A percentile compares a stretch with the other conserved stretches of the same genome.
These are phyloP conservation scores for Xiphophorus maculatus DNA, from an alignment of 2,113 vertebrate species.

Conservation along the genomic window DNA sequence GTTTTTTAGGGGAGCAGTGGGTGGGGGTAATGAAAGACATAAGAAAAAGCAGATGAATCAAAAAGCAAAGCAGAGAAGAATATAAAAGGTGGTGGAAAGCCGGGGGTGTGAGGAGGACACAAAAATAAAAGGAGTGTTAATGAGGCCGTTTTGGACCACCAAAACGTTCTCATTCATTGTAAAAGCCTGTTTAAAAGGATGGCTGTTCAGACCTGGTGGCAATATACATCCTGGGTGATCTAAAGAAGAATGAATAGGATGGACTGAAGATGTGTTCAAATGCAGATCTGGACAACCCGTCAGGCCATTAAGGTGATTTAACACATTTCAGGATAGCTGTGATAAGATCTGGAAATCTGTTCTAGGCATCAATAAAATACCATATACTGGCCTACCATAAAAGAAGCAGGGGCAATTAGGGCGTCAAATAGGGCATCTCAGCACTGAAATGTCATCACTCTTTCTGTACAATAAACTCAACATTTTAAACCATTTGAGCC, in stretches of 20 bases:
- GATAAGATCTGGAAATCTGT: neutral
- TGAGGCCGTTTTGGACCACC: conserved; percentile 59
- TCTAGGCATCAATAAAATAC: neutral
- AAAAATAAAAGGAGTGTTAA: conserved; percentile 65
- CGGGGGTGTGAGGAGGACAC: conserved; percentile 12
- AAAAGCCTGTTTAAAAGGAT: conserved; percentile 37
- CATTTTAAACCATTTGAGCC: neutral
- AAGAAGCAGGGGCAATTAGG: neutral
- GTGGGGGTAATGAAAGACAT: conserved; percentile 27
- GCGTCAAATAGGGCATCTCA: too few relatives aligned
- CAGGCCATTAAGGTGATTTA: neutral
- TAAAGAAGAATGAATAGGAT: neutral
- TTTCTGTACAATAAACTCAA: neutral
- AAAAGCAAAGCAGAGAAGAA: conserved; percentile 21
- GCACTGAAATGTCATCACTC: neutral
- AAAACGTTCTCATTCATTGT: conserved; percentile 37
- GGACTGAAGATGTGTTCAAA: neutral
- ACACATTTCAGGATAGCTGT: too few relatives aligned
- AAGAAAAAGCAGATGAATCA: conserved; percentile 26
- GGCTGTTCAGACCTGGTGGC: neutral
- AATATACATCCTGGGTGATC: neutral
- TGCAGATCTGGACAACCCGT: neutral
- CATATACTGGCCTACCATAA: neutral
- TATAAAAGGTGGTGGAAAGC: conserved; percentile 1
- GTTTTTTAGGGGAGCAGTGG: conserved; percentile 41